Base-by-base conservation (phyloP, 2,888 invertebrate genomes). In the Eulithis prunata region DNA sequence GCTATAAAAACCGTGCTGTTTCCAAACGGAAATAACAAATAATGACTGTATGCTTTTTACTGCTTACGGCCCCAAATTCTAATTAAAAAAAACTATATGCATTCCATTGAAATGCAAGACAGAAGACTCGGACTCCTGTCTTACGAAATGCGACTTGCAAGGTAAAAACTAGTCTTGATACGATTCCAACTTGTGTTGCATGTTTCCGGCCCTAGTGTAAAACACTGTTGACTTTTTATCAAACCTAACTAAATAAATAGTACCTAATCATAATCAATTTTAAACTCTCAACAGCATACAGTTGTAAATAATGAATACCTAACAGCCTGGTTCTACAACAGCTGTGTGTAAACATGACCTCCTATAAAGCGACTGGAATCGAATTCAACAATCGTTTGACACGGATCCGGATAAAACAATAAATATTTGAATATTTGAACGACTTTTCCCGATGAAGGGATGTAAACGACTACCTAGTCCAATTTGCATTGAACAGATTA, bases 401-500 rank as follows among this genome's bases (percentile, higher is more conserved):
- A 72, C 70, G 68, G 72, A 71, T 71, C 70, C 74, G 70, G 66
- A 78, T 82, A 83, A 84, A 86, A 83, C 85, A 86, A 89, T 87
- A 88, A 87, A 88, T 88, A 88, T 88, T 86, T 88, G 86, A 91
- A 90, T 90, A 91, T 91, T 89, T 89, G 84, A 87, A 85, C 84
- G 84, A 81, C 81, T 78, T 86, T 86, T 87, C 83, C 87, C 85
- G 90, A 88, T 90, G 89, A 90, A 90, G 89, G 87, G 88, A 90
- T 91, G 90, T 90, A 90, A 91, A 92, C 90, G 89, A 88, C 89
- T 88, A 87, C 82, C 86, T 89, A 86, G 86, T 90, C 86, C 91
- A 92, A 93, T 93, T 92, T 93, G 89, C 92, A 91, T 91, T 87
- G 90, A 90, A 89, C 90, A 90, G 92, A 93, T 93, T 92, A 93